Conservation (phyloP, 1,140 invertebrate genomes). For the Pseudomyrmex cubaensis region DNA sequence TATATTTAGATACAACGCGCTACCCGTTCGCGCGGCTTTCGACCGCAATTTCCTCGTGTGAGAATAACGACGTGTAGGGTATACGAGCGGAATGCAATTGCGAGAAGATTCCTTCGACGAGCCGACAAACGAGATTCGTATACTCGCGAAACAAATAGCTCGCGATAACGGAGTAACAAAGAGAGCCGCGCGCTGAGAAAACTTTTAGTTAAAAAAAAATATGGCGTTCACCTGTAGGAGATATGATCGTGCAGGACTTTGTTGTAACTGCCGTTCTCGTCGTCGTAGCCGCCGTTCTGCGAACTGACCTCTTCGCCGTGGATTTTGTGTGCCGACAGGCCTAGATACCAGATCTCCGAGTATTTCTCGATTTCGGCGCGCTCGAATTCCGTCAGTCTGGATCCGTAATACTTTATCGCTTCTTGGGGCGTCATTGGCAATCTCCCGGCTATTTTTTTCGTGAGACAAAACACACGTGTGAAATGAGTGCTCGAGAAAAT, state of each 20-base stretch:
- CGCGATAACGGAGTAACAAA: constrained; percentile 27
- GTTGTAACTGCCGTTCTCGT: constrained; percentile 96
- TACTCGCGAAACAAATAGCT: constrained; percentile 23
- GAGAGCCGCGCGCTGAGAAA: background rate
- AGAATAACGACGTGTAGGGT: background rate
- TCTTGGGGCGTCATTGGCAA: constrained; percentile 86
- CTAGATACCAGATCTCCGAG: constrained; percentile 95
- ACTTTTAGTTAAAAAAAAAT: constrained; percentile 7
- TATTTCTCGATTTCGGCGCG: constrained; percentile 93
- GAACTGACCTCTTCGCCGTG: constrained; percentile 91
- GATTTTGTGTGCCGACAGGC: constrained; percentile 93
- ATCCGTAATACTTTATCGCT: constrained; percentile 92
- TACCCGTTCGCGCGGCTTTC: background rate
- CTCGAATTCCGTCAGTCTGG: constrained; percentile 94
- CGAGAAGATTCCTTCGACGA: constrained; percentile 8
- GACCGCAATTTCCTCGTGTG: constrained; percentile 25
- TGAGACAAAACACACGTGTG: constrained; percentile 10
- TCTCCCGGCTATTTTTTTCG: constrained; percentile 77
- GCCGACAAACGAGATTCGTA: background rate
- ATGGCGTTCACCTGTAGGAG: constrained; percentile 88
- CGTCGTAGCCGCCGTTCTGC: constrained; percentile 94
- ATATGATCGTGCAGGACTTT: constrained; percentile 98
- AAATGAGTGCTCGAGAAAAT: background rate
- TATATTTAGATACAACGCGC: background rate
- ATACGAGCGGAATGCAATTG: constrained; percentile 23